Evolutionary conservation across 1,140 invertebrate species (phyloP).

Genomic region (Mylabris phalerata): DNA sequence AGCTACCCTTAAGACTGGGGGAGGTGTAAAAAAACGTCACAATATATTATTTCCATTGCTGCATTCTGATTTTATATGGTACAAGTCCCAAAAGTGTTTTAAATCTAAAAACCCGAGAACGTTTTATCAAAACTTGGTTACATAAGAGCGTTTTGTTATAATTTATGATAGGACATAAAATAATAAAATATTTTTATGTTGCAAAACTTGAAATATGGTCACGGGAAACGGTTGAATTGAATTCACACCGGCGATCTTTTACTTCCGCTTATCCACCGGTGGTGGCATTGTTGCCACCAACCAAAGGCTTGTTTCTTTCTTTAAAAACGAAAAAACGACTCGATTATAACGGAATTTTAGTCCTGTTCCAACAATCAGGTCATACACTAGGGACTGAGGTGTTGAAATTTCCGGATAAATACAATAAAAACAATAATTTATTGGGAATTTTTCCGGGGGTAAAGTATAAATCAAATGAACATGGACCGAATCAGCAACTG

Average conservation of each 20-base stretch:
- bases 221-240: constrained; percentile 22
- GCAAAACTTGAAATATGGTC: constrained; percentile 29
- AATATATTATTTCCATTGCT: constrained; percentile 27
- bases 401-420: constrained; percentile 10
- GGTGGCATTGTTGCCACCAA: too few relatives aligned
- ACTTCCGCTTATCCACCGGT: not conserved
- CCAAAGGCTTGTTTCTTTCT: too few relatives aligned
- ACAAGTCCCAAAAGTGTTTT: constrained; percentile 28
- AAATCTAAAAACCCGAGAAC: constrained; percentile 27
- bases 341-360: too few relatives aligned
- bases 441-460: not conserved
- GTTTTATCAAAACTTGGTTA: constrained; percentile 34
- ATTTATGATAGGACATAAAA: constrained; percentile 34
- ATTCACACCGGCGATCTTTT: constrained; percentile 5
- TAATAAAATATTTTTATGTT: constrained; percentile 36
- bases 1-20: not conserved
- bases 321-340: too few relatives aligned
- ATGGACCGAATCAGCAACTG: too few relatives aligned
- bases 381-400: not conserved
- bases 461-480: too few relatives aligned
- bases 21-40: constrained; percentile 21
- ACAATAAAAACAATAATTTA: not conserved
- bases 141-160: constrained; percentile 27
- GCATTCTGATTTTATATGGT: constrained; percentile 20
- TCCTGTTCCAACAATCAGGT: too few relatives aligned